Conservation (phyloP, 2,797 vertebrate genomes). For the Chelon auratus region DNA sequence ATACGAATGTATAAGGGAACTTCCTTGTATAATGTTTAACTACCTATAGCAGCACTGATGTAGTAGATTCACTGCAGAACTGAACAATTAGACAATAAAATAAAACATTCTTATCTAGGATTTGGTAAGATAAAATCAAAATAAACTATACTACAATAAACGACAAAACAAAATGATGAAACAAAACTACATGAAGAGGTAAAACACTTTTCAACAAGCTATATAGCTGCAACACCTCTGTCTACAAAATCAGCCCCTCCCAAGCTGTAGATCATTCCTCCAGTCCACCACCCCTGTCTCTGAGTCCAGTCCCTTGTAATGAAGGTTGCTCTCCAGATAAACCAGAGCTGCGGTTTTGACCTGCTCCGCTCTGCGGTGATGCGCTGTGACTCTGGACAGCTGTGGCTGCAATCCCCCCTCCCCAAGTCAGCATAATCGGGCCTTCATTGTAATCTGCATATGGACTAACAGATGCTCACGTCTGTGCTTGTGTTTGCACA, state of each 20-base stretch:
- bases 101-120: not conserved
- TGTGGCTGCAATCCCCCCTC: conserved; percentile 44
- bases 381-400: conserved; percentile 72
- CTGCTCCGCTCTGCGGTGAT: conserved; percentile 52
- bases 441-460: conserved; percentile 72
- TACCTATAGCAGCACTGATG: no score
- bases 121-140: conserved; percentile 9
- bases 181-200: no score
- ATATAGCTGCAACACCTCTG: not conserved
- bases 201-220: conserved; percentile 13
- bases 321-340: conserved; percentile 38
- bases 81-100: no score
- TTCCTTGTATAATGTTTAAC: not conserved
- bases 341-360: conserved; percentile 47
- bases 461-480: conserved; percentile 70
- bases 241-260: conserved; percentile 13
- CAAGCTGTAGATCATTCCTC: conserved; percentile 30
- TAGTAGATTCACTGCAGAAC: no score
- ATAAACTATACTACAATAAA: no score
- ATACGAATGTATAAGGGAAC: not conserved
- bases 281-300: conserved; percentile 20
- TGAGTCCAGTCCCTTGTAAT: conserved; percentile 24
- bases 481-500: conserved; percentile 66
- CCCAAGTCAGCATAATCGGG: conserved; percentile 68
- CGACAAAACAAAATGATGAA: no score